A percentile compares a stretch with the other conserved stretches of the same genome.
phyloP scores from a whole-genome alignment of 1,140 invertebrate species.

The Meteorus sp. region DNA sequence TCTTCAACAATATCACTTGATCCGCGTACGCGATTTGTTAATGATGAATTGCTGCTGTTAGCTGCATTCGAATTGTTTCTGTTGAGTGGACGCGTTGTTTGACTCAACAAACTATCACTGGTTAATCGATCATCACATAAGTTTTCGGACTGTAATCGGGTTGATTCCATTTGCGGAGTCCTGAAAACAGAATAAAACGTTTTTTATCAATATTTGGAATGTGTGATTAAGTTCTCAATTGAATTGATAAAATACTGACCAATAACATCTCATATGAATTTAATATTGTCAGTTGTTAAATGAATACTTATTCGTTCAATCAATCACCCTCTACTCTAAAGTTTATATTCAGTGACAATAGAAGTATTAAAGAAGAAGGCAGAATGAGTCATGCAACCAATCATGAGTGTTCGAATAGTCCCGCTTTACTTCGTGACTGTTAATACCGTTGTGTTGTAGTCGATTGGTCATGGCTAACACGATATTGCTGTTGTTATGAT shows the following conservation, averaged over 20 bases:
- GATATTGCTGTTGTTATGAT: conserved; percentile 8
- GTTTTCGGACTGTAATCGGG: conserved; percentile 42
- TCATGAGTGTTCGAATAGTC: conserved; percentile 6
- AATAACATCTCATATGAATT: no score
- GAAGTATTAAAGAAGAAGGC: background rate
- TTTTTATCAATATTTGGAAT: no score
- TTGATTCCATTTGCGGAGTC: conserved; percentile 38
- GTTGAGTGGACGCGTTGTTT: background rate
- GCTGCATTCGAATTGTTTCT: conserved; percentile 11
- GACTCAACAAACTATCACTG: conserved; percentile 42
- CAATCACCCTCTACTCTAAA: no score
- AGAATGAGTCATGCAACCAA: background rate
- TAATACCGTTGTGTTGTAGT: conserved; percentile 7
- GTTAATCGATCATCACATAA: conserved; percentile 39
- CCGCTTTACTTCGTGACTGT: background rate
- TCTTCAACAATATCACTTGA: background rate
- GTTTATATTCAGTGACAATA: background rate
- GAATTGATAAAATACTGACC: no score
- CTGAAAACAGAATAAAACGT: conserved; percentile 34
- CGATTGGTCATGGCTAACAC: conserved; percentile 16
- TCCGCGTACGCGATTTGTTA: conserved; percentile 6
- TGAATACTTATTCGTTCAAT: no score
- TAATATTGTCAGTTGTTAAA: no score
- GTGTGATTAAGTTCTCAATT: no score
- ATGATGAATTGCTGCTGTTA: conserved; percentile 18